phyloP scores from a whole-genome alignment of 1,140 invertebrate genomes.

The Wasmannia auropunctata region DNA sequence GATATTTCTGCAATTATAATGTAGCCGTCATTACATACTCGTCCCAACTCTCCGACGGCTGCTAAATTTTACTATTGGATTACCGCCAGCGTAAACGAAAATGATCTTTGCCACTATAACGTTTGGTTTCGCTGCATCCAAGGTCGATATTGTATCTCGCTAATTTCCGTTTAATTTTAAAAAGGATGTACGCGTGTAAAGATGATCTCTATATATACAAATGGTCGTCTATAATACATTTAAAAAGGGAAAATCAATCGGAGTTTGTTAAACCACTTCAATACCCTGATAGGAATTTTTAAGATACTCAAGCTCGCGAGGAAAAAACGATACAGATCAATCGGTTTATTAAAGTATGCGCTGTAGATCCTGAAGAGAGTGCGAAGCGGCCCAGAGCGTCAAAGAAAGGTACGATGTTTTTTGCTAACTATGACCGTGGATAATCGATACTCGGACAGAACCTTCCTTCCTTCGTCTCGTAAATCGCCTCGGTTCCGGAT shows the following conservation, averaged over 20 bases:
- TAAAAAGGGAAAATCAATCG: not conserved
- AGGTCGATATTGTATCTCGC: not conserved
- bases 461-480: not conserved
- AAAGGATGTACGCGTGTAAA: not conserved
- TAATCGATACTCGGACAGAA: conserved; percentile 25
- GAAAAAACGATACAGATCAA: not conserved
- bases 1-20: conserved; percentile 67
- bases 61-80: conserved; percentile 46
- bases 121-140: not conserved
- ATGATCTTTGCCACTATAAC: not conserved
- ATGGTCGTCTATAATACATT: not conserved
- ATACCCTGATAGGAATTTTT: not conserved
- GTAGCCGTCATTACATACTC: conserved; percentile 29
- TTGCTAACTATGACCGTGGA: not conserved
- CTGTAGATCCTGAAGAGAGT: conserved; percentile 23
- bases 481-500: conserved; percentile 44
- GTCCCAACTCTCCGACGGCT: not conserved
- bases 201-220: not conserved
- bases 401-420: conserved; percentile 16
- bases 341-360: not conserved
- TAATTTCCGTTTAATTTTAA: not conserved
- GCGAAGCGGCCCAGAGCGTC: not conserved
- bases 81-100: conserved; percentile 28
- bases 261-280: not conserved
- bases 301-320: not conserved